Evolutionary conservation across 2,888 invertebrate genomes (phyloP), one percentile per base, ranked within the genome.

Genomic region (Thelaira solivaga): DNA sequence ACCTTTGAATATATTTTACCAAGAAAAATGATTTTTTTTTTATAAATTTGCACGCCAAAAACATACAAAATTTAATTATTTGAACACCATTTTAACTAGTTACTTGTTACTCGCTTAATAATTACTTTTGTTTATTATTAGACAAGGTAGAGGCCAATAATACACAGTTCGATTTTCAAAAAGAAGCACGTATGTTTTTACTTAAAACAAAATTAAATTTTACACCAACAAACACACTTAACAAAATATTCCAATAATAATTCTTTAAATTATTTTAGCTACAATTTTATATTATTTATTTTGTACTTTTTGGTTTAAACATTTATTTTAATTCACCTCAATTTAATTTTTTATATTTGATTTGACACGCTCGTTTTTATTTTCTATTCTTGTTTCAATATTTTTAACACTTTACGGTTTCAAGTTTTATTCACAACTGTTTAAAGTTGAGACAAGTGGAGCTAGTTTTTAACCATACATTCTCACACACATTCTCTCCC

Each of bases 351-450:
- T 65, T 18, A 41, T 16, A 8, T 55, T 45, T 57, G 3, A 31
- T 39, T 59, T 55, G 1, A 34, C 69, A 20, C 55, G 62, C 51
- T 69, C 51, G 69, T 49, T 64, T n/a, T n/a, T 47, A 39, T 51
- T 24, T 39, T 43, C 6, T 4, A 13, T n/a, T 20, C 4, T 20
- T 13, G 8, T n/a, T 45, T 51, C 26, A 29, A 22, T 45, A 24
- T 49, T 53, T 45, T 53, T 16, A 45, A 57, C 59, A 65, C 74
- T 64, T 73, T 22, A 61, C 78, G 65, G 53, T 74, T 74, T 53
- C 78, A 74, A 71, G 69, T 71, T 78, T 71, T 74, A 65, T 74
- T 74, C 74, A 78, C 73, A 69, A 78, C 78, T 78, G 78, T 43
- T 69, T 74, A 53, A 78, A 71, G 53, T 78, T 55, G 61, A 29